A percentile compares a stretch with the other conserved stretches of the same genome.
These are phyloP conservation scores for Drosophila subquinaria DNA, from an alignment of 2,888 invertebrate species.

Conservation along the genomic window DNA sequence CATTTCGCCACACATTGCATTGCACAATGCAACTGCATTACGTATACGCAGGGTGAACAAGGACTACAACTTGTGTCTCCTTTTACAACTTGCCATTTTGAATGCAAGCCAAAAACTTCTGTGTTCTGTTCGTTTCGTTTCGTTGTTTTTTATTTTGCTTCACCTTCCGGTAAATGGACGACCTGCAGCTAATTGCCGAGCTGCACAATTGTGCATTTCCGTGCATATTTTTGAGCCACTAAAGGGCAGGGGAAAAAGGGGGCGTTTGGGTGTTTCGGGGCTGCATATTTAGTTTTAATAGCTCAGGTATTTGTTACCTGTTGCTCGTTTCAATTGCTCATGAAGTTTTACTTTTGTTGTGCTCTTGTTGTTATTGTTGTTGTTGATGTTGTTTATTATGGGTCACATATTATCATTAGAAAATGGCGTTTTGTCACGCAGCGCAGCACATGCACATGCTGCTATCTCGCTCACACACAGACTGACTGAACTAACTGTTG, in stretches of 20 bases:
- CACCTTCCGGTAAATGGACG: slow-evolving; percentile 62
- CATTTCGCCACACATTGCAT: slow-evolving; percentile 24
- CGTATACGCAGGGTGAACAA: slow-evolving; percentile 72
- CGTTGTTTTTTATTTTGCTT: slow-evolving; percentile 11
- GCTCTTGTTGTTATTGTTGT: slow-evolving; percentile 27
- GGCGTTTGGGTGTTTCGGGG: slow-evolving; percentile 31
- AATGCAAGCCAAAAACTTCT: slow-evolving; percentile 78
- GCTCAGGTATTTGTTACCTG: slow-evolving; percentile 81
- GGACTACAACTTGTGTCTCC: slow-evolving; percentile 52
- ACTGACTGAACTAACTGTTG: slow-evolving; percentile 1
- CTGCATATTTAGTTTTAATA: slow-evolving; percentile 81
- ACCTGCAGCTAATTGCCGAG: slow-evolving; percentile 82
- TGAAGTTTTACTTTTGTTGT: slow-evolving; percentile 58
- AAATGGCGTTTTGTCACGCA: slow-evolving; percentile 84
- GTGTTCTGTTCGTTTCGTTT: slow-evolving; percentile 23
- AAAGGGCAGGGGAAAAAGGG: slow-evolving; percentile 2
- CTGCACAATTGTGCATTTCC: slow-evolving; percentile 85
- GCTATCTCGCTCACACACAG: slow-evolving; percentile 47
- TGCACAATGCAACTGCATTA: slow-evolving; percentile 61
- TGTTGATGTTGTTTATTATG: slow-evolving; percentile 70
- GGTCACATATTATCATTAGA: slow-evolving; percentile 83
- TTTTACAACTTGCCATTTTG: slow-evolving; percentile 53
- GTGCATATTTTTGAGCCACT: slow-evolving; percentile 79
- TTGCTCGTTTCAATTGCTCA: slow-evolving; percentile 75
- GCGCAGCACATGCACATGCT: slow-evolving; percentile 63